Evolutionary conservation across 2,888 invertebrate species (phyloP).

Genomic region (Octodonta nipae): DNA sequence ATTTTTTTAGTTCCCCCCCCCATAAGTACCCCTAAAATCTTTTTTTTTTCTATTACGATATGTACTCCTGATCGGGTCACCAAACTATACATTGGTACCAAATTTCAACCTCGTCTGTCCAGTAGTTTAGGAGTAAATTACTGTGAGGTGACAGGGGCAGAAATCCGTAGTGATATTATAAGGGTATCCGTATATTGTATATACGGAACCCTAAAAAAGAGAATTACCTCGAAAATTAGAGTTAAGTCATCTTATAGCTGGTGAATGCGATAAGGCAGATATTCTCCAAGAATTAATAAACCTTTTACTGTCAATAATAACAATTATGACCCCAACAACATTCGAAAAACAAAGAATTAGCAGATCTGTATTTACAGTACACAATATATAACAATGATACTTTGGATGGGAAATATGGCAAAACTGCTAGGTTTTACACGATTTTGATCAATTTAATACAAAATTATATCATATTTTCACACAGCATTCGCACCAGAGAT

Average conservation of each 20-base stretch:
- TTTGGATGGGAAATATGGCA: constrained; percentile 4
- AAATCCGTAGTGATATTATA: too few relatives aligned
- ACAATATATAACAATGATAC: constrained; percentile 3
- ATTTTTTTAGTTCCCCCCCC: too few relatives aligned
- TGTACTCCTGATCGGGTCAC: too few relatives aligned
- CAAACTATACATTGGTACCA: too few relatives aligned
- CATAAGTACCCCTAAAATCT: too few relatives aligned
- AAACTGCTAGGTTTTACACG: constrained; percentile 2
- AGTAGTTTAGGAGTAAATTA: too few relatives aligned
- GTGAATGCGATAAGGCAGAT: background rate
- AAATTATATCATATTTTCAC: constrained; percentile 3
- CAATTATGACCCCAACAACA: background rate
- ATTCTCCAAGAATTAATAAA: background rate
- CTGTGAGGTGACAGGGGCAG: too few relatives aligned
- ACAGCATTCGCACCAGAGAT: constrained; percentile 4
- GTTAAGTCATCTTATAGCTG: background rate
- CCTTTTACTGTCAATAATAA: constrained; percentile 1
- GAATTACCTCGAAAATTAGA: background rate
- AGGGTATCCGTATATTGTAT: too few relatives aligned
- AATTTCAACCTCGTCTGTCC: too few relatives aligned
- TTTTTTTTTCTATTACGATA: too few relatives aligned
- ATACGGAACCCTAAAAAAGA: too few relatives aligned
- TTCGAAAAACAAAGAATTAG: constrained; percentile 2
- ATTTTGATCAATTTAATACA: constrained; percentile 3
- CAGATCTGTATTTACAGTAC: constrained; percentile 3